Base-by-base conservation (phyloP, 2,113 vertebrate species). In the Sceloporus undulatus region DNA sequence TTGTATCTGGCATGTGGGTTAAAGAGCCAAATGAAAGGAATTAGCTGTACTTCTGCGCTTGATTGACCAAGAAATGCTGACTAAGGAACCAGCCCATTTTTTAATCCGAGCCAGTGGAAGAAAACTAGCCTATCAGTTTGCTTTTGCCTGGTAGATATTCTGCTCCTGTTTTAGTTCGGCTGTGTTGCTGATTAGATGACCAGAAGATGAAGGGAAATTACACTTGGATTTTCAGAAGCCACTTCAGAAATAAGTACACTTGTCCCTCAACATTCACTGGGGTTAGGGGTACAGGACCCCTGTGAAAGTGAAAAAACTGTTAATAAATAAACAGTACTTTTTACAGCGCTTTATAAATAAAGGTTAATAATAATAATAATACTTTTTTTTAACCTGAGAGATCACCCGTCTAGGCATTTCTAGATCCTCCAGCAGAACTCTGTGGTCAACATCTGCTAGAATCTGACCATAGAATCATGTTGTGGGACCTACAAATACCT, bases 11-110 rank as follows among this genome's bases (percentile, higher is more conserved):
- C 27, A 66, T 76, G 27, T 52, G 59, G 62, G 85, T 38, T 79
- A 34, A 5, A 23, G 14, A 34, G 42, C 59, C 40, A 86, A 79
- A 86, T 38, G 40, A 85, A 66, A 85, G 23, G 84, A 19, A 85
- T 65, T 38, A 86, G 48, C 42, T 65, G 38, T 25, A 34, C 29
- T 23, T 68, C 65, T 65, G 16, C 68, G 40, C 40, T 25, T 25
- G 42, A 21, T 40, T 85, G 84, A 76, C 74, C 40, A 65, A 86
- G 40, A 86, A 48, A 86, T 78, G 59, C 85, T 54, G 40, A 52
- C 4, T 65, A 65, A 85, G 2, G 56, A 77, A 29, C 14, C 27
- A 10, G 79, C n/a, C n/a, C 19, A n/a, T 66, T 21, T 23, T 59
- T 82, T 42, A 25, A n/a, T 25, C 62, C 38, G 11, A 23, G 38